phyloP scores from a whole-genome alignment of 2,888 invertebrate species.

The Melinaea menophilus region DNA sequence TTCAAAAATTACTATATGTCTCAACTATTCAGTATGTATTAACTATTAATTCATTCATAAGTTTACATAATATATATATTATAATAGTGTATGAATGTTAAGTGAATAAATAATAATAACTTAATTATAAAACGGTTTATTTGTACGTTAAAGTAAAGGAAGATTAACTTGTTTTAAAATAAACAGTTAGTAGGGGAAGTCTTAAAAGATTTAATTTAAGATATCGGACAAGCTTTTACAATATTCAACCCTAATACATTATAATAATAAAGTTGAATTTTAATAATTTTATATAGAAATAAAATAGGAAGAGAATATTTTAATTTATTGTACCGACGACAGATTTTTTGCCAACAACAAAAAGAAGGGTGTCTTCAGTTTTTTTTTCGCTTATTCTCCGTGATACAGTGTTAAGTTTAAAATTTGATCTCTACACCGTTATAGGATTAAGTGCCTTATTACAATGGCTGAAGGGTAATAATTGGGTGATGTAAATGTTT shows the following conservation, averaged over 20 bases:
- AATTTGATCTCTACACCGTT: not conserved
- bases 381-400: constrained; percentile 18
- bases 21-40: no score
- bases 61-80: no score
- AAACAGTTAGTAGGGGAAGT: constrained; percentile 8
- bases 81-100: no score
- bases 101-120: not conserved
- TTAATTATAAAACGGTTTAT: constrained; percentile 1
- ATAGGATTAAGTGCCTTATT: constrained; percentile 11
- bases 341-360: constrained; percentile 31
- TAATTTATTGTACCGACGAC: constrained; percentile 31
- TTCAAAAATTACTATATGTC: no score
- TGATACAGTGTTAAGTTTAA: constrained; percentile 4
- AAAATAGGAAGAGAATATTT: constrained; percentile 19
- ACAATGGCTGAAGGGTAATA: not conserved
- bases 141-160: not conserved
- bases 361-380: constrained; percentile 20
- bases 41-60: no score
- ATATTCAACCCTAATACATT: not conserved
- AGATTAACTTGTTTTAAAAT: constrained; percentile 8
- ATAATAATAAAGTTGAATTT: not conserved
- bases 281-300: not conserved
- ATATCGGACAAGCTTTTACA: not conserved
- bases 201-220: constrained; percentile 7
- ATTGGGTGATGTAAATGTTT: not conserved